Conservation (phyloP, 2,888 invertebrate species). For the Mesoligia furuncula region DNA sequence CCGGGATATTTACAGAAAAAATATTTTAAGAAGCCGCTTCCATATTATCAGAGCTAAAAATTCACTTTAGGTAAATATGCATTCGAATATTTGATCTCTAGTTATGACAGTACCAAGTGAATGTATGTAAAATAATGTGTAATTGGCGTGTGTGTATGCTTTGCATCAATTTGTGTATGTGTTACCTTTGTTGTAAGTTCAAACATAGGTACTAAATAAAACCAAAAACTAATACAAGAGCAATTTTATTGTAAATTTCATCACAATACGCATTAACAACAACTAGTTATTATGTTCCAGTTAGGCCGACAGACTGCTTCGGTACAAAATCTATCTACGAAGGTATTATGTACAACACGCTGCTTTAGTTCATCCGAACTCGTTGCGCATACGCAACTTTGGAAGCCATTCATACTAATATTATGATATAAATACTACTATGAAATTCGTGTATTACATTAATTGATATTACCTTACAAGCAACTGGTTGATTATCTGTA, state of each 20-base stretch:
- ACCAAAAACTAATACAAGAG: constrained; percentile 70
- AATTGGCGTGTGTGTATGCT: neutral
- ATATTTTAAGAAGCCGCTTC: too few relatives aligned
- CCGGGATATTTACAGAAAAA: too few relatives aligned
- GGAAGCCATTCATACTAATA: constrained; percentile 77
- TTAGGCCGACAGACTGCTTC: constrained; percentile 72
- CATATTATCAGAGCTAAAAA: too few relatives aligned
- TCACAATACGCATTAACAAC: constrained; percentile 79
- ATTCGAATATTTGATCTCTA: too few relatives aligned
- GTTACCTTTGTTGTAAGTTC: neutral
- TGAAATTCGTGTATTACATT: constrained; percentile 55
- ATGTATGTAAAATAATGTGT: neutral
- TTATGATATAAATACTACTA: constrained; percentile 53
- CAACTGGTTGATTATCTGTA: constrained; percentile 29
- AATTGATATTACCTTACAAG: constrained; percentile 55
- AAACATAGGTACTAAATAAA: constrained; percentile 60
- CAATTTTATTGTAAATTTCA: constrained; percentile 78
- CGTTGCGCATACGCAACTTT: constrained; percentile 73
- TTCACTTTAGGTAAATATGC: too few relatives aligned
- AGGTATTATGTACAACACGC: constrained; percentile 75
- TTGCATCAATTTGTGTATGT: neutral
- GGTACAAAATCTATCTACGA: constrained; percentile 81
- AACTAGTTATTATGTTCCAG: constrained; percentile 78
- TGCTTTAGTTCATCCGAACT: constrained; percentile 68
- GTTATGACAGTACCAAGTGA: neutral